phyloP scores from a whole-genome alignment of 2,797 vertebrate genomes.

The Cyclopterus lumpus region DNA sequence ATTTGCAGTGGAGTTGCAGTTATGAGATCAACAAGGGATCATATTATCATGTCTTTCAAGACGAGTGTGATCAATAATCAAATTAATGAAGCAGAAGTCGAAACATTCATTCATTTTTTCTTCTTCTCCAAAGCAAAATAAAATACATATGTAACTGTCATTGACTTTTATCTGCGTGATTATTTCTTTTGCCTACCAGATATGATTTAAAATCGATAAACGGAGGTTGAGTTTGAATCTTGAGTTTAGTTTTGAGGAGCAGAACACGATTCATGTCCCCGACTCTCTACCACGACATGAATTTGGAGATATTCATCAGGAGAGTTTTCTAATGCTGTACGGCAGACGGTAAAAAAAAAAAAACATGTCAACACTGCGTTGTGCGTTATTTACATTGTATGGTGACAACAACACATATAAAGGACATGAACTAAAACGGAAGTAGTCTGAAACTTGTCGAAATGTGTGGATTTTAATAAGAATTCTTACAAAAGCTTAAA shows the following conservation, averaged over 20 bases:
- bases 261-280: not conserved
- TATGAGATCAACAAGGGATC: not conserved
- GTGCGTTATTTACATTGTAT: not conserved
- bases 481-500: conserved; percentile 6
- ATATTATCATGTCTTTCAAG: not conserved
- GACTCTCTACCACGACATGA: not conserved
- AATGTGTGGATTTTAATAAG: not conserved
- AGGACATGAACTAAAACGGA: not conserved
- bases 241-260: not conserved
- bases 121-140: too few relatives aligned
- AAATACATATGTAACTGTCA: not conserved
- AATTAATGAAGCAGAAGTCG: not conserved
- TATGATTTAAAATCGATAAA: not conserved
- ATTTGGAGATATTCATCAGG: conserved; percentile 31
- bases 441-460: not conserved
- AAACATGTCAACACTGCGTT: too few relatives aligned
- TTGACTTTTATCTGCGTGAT: not conserved
- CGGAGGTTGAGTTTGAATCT: not conserved
- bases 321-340: conserved; percentile 17
- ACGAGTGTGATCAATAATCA: not conserved
- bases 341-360: not conserved
- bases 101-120: not conserved
- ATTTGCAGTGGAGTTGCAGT: too few relatives aligned
- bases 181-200: not conserved
- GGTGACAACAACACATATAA: not conserved